A percentile compares a stretch with the other conserved stretches of the same genome.
Evolutionary conservation across 2,888 invertebrate species (phyloP).

Genomic region (Lasioglossum malachurum): DNA sequence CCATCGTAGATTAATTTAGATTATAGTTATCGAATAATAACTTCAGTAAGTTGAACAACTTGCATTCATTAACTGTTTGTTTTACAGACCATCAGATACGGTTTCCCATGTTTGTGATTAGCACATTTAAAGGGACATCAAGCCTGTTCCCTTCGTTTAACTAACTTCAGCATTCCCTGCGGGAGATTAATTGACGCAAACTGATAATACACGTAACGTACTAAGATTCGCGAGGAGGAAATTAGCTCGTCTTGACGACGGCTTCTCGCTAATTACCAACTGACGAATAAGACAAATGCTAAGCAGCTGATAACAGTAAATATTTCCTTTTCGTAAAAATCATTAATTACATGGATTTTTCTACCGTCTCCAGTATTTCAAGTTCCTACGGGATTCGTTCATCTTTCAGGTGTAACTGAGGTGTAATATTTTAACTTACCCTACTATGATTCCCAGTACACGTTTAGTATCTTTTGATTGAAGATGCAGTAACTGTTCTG

Average conservation of each 20-base stretch:
- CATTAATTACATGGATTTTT: constrained; percentile 12
- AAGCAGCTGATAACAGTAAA: neutral
- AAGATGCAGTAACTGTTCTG: neutral
- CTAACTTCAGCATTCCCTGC: neutral
- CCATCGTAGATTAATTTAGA: neutral
- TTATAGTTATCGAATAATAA: neutral
- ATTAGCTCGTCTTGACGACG: neutral
- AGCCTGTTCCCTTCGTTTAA: constrained; percentile 27
- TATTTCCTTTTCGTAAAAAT: neutral
- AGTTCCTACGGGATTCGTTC: neutral
- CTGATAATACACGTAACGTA: constrained; percentile 29
- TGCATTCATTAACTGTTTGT: neutral
- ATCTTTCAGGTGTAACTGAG: neutral
- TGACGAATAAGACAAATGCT: constrained; percentile 6
- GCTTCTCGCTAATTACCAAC: constrained; percentile 24
- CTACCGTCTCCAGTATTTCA: neutral
- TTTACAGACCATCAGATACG: neutral
- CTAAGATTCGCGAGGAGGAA: neutral
- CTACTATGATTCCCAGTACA: neutral
- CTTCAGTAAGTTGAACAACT: neutral
- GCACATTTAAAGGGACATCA: neutral
- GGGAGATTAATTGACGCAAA: constrained; percentile 37
- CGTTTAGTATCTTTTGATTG: neutral
- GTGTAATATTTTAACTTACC: neutral
- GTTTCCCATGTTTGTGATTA: neutral